These are phyloP conservation scores for Propithecus perrieri DNA, from an alignment of 2,797 vertebrate species.

Conservation along the genomic window DNA sequence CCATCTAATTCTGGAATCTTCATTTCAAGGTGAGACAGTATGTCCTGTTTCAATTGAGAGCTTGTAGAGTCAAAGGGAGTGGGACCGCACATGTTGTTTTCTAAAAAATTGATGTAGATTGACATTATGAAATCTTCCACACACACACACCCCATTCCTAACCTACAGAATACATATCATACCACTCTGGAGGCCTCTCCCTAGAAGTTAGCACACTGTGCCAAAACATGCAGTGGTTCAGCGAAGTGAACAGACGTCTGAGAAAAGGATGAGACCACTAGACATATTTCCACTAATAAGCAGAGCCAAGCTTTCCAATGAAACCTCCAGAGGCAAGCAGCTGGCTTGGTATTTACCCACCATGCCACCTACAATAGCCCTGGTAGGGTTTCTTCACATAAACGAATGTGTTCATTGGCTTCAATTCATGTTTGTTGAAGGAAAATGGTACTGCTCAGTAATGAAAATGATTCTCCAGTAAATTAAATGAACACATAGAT, in stretches of 20 bases:
- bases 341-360: neutral
- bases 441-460: slow-evolving; percentile 6
- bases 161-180: neutral
- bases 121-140: neutral
- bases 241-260: neutral
- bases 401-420: slow-evolving; percentile 52
- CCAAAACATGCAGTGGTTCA: slow-evolving; percentile 12
- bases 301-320: neutral
- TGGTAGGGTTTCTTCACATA: neutral
- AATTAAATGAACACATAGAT: neutral
- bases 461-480: slow-evolving; percentile 15
- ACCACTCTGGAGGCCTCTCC: neutral
- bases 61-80: neutral
- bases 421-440: neutral
- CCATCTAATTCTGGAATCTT: neutral
- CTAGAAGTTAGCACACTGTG: neutral
- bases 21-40: neutral
- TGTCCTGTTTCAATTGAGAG: neutral
- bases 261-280: slow-evolving; percentile 57
- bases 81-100: neutral
- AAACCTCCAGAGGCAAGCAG: slow-evolving; percentile 5
- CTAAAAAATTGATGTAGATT: neutral
- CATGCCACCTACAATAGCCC: slow-evolving; percentile 5
- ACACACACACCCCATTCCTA: neutral
- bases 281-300: slow-evolving; percentile 43